Evolutionary conservation across 2,797 vertebrate genomes (phyloP).

Genomic region (Phyllotis vaccarum): DNA sequence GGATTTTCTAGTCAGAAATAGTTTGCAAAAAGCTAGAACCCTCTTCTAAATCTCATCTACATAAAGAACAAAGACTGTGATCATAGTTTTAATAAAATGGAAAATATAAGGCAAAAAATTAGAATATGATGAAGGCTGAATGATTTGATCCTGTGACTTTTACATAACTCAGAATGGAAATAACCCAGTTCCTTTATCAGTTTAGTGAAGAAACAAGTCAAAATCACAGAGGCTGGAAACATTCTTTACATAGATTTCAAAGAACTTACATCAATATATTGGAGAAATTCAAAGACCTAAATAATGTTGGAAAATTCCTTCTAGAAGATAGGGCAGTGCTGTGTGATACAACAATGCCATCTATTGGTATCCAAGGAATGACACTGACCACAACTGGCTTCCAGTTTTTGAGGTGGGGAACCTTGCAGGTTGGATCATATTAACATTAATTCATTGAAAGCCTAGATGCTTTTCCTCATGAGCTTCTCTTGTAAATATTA

Average conservation of each 20-base stretch:
- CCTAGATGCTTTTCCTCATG: conserved; percentile 26
- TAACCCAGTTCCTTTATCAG: conserved; percentile 62
- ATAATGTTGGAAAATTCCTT: conserved; percentile 62
- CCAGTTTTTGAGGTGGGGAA: conserved; percentile 45
- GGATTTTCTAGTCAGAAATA: conserved; percentile 46
- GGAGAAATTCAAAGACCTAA: conserved; percentile 65
- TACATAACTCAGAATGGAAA: conserved; percentile 74
- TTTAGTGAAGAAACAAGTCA: conserved; percentile 67
- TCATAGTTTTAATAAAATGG: conserved; percentile 71
- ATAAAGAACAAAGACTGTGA: conserved; percentile 52
- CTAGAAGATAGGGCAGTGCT: conserved; percentile 71
- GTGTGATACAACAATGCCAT: conserved; percentile 82
- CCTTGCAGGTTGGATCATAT: conserved; percentile 29
- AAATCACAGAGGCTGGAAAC: conserved; percentile 12
- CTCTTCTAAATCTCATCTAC: background rate
- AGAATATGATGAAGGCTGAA: conserved; percentile 65
- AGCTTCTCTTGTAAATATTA: background rate
- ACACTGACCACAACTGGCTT: conserved; percentile 57
- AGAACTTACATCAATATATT: conserved; percentile 72
- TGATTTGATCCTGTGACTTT: conserved; percentile 67
- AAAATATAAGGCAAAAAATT: conserved; percentile 69
- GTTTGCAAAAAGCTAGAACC: conserved; percentile 39
- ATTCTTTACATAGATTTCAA: conserved; percentile 46
- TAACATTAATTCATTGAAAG: conserved; percentile 48
- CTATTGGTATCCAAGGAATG: conserved; percentile 78